A percentile compares a stretch with the other conserved stretches of the same genome.
Evolutionary conservation across 2,888 invertebrate species (phyloP).

Genomic region (Encarsia formosa): DNA sequence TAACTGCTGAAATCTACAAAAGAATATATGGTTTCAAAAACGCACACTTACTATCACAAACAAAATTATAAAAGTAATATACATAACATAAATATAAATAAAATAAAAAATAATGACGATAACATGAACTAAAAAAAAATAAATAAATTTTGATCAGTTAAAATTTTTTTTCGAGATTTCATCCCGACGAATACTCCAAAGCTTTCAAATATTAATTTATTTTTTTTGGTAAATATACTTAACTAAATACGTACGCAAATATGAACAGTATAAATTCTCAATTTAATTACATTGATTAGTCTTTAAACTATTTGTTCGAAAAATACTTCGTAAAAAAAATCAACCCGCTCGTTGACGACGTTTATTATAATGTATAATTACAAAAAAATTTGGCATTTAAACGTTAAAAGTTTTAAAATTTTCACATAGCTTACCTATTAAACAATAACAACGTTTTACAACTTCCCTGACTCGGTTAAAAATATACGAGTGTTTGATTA

Average conservation of each 20-base stretch:
- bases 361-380: conserved; percentile 16
- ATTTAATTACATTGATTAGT: conserved; percentile 14
- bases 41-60: conserved; percentile 22
- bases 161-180: conserved; percentile 9
- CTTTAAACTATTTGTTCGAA: conserved; percentile 24
- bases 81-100: conserved; percentile 2
- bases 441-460: conserved; percentile 1
- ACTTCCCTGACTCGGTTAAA: conserved; percentile 5
- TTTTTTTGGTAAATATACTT: conserved; percentile 17
- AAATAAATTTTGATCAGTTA: conserved; percentile 3
- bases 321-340: conserved; percentile 23
- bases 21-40: conserved; percentile 22
- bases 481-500: conserved; percentile 16
- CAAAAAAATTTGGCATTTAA: conserved; percentile 23
- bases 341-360: too few relatives aligned
- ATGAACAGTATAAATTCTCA: conserved; percentile 10
- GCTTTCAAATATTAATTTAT: conserved; percentile 9
- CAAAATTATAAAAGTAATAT: conserved; percentile 13
- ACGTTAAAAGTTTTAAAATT: conserved; percentile 11
- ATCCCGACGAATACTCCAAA: conserved; percentile 2
- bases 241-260: conserved; percentile 14
- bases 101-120: not conserved
- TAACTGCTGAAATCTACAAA: conserved; percentile 24
- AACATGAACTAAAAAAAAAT: conserved; percentile 10
- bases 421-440: conserved; percentile 9